A percentile compares a stretch with the other conserved stretches of the same genome.
phyloP scores from a whole-genome alignment of 2,797 vertebrate genomes.

The Pelobates cultripes region DNA sequence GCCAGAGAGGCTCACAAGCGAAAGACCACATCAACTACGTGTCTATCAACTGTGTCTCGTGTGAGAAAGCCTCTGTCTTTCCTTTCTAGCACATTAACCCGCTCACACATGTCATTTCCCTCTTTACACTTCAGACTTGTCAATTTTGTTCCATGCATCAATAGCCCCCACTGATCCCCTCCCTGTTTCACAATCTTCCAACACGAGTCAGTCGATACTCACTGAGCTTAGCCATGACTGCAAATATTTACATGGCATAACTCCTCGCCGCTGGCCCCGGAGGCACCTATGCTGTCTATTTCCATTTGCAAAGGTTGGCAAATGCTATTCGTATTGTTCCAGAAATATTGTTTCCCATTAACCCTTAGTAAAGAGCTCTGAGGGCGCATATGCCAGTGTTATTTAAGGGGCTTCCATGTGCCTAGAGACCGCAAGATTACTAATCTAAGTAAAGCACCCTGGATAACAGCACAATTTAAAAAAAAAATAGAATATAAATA shows the following conservation, averaged over 20 bases:
- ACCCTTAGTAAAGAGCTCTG: too few species aligned
- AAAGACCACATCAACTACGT: conserved; percentile 44
- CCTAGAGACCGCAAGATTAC: too few species aligned
- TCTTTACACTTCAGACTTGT: conserved; percentile 41
- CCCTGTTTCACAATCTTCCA: conserved; percentile 41
- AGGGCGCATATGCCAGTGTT: too few species aligned
- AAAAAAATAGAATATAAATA: too few species aligned
- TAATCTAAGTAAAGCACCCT: too few species aligned
- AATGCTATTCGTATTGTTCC: too few species aligned
- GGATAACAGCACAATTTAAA: too few species aligned
- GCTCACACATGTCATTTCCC: conserved; percentile 42
- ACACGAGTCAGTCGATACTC: conserved; percentile 46
- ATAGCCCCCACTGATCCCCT: conserved; percentile 38
- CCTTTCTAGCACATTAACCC: conserved; percentile 33
- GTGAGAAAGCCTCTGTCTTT: conserved; percentile 5
- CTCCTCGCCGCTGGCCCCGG: background rate
- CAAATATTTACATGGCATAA: conserved; percentile 47
- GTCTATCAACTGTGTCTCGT: conserved; percentile 41
- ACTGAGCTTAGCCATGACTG: conserved; percentile 25
- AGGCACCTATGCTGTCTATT: too few species aligned
- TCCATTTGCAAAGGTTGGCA: too few species aligned
- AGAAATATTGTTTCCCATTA: too few species aligned
- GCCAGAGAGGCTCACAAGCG: conserved; percentile 53
- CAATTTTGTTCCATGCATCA: conserved; percentile 44
- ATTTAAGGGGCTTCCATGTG: too few species aligned